A percentile compares a stretch with the other conserved stretches of the same genome.
Conservation (phyloP, 2,888 invertebrate genomes). For the Rhaphigaster nebulosa region DNA sequence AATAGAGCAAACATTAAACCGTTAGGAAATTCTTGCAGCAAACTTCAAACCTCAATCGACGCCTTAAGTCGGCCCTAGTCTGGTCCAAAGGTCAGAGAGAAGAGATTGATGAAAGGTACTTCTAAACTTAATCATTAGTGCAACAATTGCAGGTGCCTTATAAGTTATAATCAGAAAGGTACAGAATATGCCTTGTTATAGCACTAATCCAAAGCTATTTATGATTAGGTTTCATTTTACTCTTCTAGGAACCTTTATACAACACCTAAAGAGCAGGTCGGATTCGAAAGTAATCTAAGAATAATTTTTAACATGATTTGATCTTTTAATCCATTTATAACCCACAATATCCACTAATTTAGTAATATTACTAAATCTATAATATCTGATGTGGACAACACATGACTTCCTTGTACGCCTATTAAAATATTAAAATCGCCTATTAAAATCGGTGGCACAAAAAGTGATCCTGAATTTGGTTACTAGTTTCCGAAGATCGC, state of each 20-base stretch:
- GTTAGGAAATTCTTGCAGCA: neutral
- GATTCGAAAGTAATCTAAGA: neutral
- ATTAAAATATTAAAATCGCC: too few species aligned
- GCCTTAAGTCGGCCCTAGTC: neutral
- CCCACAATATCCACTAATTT: neutral
- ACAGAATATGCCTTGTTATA: neutral
- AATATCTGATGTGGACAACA: too few species aligned
- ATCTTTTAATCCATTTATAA: neutral
- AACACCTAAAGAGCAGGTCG: neutral
- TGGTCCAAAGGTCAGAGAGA: neutral
- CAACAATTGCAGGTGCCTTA: neutral
- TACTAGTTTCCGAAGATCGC: too few species aligned
- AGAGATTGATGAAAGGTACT: conserved; percentile 45
- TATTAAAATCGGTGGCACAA: too few species aligned
- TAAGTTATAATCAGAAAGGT: neutral
- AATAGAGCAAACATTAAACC: neutral
- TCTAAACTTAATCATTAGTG: conserved; percentile 39
- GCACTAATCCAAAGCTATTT: neutral
- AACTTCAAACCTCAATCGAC: neutral
- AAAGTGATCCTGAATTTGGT: too few species aligned
- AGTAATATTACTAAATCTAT: neutral
- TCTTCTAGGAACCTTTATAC: neutral
- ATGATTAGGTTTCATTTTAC: neutral
- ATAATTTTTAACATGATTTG: neutral
- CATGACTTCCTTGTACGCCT: too few species aligned